A percentile compares a stretch with the other conserved stretches of the same genome.
These are phyloP conservation scores for Criorhina ranunculi DNA, from an alignment of 2,888 invertebrate species.

Conservation along the genomic window DNA sequence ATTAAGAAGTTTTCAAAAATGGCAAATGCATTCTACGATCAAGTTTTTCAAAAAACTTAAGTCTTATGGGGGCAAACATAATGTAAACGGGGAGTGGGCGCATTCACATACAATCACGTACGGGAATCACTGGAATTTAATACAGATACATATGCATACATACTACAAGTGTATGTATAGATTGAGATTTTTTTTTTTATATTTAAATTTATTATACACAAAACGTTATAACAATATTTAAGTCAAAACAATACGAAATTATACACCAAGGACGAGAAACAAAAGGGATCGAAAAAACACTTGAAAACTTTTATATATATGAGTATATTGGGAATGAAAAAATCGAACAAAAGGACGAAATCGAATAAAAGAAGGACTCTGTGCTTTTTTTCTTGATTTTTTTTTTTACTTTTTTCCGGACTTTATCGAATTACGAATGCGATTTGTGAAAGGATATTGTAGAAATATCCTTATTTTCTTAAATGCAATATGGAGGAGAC, in stretches of 20 bases:
- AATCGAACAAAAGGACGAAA: slow-evolving; percentile 48
- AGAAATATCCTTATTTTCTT: slow-evolving; percentile 37
- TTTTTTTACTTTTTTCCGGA: slow-evolving; percentile 60
- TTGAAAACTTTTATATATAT: slow-evolving; percentile 18
- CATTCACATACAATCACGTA: slow-evolving; percentile 76
- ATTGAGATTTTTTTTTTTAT: slow-evolving; percentile 23
- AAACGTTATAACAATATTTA: slow-evolving; percentile 51
- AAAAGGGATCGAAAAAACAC: slow-evolving; percentile 44
- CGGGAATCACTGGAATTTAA: slow-evolving; percentile 72
- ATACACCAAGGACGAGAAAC: slow-evolving; percentile 21
- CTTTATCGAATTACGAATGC: slow-evolving; percentile 49
- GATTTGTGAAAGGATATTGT: slow-evolving; percentile 40
- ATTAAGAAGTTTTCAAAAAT: slow-evolving; percentile 73
- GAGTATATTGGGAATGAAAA: slow-evolving; percentile 15
- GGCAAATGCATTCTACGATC: slow-evolving; percentile 68
- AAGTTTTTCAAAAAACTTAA: slow-evolving; percentile 62
- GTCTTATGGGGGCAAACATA: slow-evolving; percentile 65
- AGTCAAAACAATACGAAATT: slow-evolving; percentile 15
- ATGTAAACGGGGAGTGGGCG: slow-evolving; percentile 59
- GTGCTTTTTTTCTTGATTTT: slow-evolving; percentile 7
- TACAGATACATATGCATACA: slow-evolving; percentile 62
- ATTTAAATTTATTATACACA: slow-evolving; percentile 52
- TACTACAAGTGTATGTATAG: slow-evolving; percentile 39
- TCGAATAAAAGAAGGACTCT: slow-evolving; percentile 26
- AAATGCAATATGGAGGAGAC: slow-evolving; percentile 15